Conservation (phyloP, 2,797 vertebrate species). For the Aphelocoma californica region DNA sequence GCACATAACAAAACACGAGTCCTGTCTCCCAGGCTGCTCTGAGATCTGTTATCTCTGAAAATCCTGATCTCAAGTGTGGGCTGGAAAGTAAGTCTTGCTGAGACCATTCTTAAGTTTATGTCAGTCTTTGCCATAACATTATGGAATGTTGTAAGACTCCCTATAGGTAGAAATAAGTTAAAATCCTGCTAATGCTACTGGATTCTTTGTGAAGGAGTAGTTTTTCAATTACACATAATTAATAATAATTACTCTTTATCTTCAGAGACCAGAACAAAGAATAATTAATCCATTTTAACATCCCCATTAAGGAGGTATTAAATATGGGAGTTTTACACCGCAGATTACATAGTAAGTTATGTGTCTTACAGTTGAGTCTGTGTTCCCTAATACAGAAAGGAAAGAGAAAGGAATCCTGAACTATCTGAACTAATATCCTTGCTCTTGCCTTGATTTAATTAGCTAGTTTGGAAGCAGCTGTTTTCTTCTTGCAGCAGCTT, state of each 20-base stretch:
- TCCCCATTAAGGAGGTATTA: not conserved
- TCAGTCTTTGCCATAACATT: not conserved
- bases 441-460: not conserved
- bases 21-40: not conserved
- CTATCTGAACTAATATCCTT: not conserved
- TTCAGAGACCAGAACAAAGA: conserved; percentile 56
- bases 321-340: not conserved
- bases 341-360: not conserved
- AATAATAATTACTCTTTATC: conserved; percentile 46
- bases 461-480: not conserved
- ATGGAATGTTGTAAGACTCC: not conserved
- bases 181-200: not conserved
- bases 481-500: not conserved
- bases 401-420: not conserved
- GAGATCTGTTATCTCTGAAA: not conserved
- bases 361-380: not conserved
- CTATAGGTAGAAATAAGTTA: not conserved
- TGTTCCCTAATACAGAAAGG: not conserved
- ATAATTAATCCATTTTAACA: conserved; percentile 47
- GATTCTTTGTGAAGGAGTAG: conserved; percentile 11
- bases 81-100: not conserved
- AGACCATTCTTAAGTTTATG: not conserved
- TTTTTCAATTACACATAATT: conserved; percentile 59
- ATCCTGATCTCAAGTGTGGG: not conserved
- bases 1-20: not conserved